Conservation (phyloP, 92 coral and sea anemone species). For the Ricordea florida region DNA sequence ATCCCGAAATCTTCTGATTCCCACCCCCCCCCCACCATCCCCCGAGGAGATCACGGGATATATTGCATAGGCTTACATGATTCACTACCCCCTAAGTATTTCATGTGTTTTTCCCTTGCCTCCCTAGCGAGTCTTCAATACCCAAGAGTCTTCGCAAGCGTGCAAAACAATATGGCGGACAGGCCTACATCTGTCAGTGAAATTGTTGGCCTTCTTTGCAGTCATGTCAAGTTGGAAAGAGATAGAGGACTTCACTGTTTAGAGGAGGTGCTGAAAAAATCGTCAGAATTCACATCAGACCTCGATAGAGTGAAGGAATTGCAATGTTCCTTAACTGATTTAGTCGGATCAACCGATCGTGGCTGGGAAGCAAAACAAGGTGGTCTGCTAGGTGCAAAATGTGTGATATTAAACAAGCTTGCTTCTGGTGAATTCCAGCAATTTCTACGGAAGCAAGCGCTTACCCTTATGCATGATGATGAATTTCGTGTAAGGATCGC, state of each 20-base stretch:
- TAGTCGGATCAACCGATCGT: conserved; percentile 56
- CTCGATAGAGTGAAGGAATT: conserved; percentile 51
- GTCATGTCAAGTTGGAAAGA: conserved; percentile 89
- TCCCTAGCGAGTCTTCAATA: too few relatives aligned
- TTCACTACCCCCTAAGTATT: too few relatives aligned
- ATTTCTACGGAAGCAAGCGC: conserved; percentile 50
- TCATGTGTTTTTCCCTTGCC: too few relatives aligned
- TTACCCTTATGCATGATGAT: conserved; percentile 83
- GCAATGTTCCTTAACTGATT: conserved; percentile 48
- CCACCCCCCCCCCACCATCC: too few relatives aligned
- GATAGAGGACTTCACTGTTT: conserved; percentile 82
- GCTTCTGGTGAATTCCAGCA: conserved; percentile 71
- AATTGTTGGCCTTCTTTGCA: conserved; percentile 62
- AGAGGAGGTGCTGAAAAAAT: conserved; percentile 63
- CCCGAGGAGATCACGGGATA: too few relatives aligned
- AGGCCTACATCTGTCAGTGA: conserved; percentile 44
- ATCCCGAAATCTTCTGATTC: too few relatives aligned
- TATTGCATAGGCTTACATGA: too few relatives aligned
- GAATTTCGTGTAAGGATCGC: conserved; percentile 93
- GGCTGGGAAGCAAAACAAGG: conserved; percentile 92
- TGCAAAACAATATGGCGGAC: conserved; percentile 63
- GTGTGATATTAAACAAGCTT: conserved; percentile 60
- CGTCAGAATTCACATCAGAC: conserved; percentile 20
- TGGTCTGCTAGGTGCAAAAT: conserved; percentile 79
- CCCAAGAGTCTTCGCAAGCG: too few relatives aligned